Conservation (phyloP, 2,113 vertebrate species). For the Psephotus haematonotus region DNA sequence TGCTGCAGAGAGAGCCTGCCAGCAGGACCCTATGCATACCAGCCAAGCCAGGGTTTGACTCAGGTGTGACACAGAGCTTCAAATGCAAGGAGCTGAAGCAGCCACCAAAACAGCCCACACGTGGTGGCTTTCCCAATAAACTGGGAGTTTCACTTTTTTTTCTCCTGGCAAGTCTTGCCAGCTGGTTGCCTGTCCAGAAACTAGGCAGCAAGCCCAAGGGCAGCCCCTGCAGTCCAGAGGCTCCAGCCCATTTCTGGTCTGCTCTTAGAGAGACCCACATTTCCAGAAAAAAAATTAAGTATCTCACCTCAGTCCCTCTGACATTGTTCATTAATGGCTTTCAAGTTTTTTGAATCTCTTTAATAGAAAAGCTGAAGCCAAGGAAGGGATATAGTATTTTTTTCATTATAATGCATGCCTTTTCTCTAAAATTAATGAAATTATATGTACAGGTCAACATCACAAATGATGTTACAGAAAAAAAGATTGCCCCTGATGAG, state of each 20-base stretch:
- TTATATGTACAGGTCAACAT: neutral
- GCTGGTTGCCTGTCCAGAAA: neutral
- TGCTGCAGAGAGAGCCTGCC: neutral
- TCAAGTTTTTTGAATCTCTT: neutral
- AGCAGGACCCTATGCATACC: fast-evolving
- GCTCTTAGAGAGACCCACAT: neutral
- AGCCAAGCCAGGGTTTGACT: fast-evolving
- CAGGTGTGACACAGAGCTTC: fast-evolving
- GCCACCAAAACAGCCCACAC: neutral
- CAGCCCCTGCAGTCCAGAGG: neutral
- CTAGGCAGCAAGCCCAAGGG: neutral
- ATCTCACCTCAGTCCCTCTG: neutral
- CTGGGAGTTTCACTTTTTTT: neutral
- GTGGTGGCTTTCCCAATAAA: neutral
- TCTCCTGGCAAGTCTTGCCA: neutral
- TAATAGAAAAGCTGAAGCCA: neutral
- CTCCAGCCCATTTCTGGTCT: neutral
- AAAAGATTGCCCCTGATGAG: neutral
- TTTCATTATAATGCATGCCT: neutral
- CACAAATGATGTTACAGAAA: neutral
- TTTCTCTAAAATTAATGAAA: neutral
- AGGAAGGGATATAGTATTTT: neutral
- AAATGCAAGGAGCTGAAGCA: neutral
- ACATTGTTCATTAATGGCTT: neutral
- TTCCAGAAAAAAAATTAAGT: neutral